Conservation (phyloP, 2,797 vertebrate genomes). For the Argya squamiceps region DNA sequence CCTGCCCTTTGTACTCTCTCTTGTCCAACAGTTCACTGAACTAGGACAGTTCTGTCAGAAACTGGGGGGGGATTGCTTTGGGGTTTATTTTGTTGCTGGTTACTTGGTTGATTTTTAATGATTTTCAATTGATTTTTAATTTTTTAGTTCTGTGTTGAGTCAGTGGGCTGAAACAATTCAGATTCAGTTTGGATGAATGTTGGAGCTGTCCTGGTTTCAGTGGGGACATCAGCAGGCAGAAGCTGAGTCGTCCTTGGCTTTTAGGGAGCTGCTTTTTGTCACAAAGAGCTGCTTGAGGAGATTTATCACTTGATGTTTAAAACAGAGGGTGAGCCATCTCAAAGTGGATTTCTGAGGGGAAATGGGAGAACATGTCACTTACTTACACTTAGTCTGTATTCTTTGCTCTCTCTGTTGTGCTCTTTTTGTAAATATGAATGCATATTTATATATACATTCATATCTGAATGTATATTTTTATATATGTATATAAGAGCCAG, state of each 20-base stretch:
- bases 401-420: not conserved
- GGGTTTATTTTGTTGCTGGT: not conserved
- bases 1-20: not conserved
- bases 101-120: not conserved
- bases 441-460: too few species aligned
- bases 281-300: not conserved
- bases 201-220: not conserved
- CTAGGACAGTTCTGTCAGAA: not conserved
- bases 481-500: not conserved
- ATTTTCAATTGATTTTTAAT: too few species aligned
- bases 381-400: not conserved
- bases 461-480: too few species aligned
- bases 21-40: not conserved
- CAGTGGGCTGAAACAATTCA: not conserved
- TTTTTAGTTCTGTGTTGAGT: not conserved
- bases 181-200: not conserved
- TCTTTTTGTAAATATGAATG: not conserved
- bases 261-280: not conserved
- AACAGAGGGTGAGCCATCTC: not conserved
- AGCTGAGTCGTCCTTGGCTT: not conserved
- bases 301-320: not conserved
- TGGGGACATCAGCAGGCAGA: not conserved
- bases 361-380: not conserved
- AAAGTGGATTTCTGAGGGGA: not conserved
- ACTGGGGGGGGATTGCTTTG: fast-evolving